Base-by-base conservation (phyloP, 2,888 invertebrate genomes). In the Pterostichus niger region DNA sequence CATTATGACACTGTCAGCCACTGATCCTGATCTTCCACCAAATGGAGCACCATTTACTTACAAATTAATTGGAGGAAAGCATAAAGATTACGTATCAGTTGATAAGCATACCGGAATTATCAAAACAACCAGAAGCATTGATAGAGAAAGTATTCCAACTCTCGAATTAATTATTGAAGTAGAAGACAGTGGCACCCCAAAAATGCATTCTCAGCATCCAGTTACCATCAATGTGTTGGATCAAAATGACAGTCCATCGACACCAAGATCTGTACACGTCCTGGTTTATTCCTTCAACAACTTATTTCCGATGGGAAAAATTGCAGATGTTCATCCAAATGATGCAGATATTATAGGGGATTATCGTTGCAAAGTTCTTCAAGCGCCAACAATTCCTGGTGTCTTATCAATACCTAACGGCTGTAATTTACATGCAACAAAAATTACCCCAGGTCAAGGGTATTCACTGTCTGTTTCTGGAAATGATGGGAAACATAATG, bases 21-120 rank as follows among this genome's bases (percentile, higher is more conserved):
- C 92, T 73, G 98, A 98, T 91, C 95, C 96, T 0, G 98, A 98
- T 90, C 89, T 97, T 78, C 96, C 97, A 17, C 96, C 96, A 2
- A 98, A 98, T 88, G 97, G 97, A 6, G 97, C 96, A 2, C 98
- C 98, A 11, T 98, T 97, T 87, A 94, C 94, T 0, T 98, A 97
- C 87, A 91, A 91, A 84, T 89, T 97, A 31, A 91, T 96, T 31
- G 96, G 96, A 15, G 97, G 96, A 10, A 94, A 93, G 87, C 95
- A 96, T 87, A 94, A 93, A 87, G 94, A 94, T 82, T 93, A 93
- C 85, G 94, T 98, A 0, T 94, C 92, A 84, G 91, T 98, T 49
- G 95, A 97, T 85, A 94, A 93, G 86, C 95, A 95, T 86, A 95
- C 95, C 0, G 98, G 98, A 0, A 90, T 96, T 6, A 92, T 98